These are phyloP conservation scores for Byasa hedistus DNA, from an alignment of 2,888 invertebrate species.

Conservation along the genomic window DNA sequence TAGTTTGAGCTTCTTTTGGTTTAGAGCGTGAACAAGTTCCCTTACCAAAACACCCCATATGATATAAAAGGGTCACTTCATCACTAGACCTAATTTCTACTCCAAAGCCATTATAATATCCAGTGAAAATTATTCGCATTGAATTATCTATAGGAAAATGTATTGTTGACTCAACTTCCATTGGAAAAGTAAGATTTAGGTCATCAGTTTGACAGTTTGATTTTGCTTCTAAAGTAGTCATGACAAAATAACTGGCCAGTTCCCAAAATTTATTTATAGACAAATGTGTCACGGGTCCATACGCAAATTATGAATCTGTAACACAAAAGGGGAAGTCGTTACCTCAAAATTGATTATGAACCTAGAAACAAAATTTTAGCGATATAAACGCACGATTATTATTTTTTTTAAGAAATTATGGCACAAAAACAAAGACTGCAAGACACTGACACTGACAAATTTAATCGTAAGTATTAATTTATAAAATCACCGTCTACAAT, in stretches of 20 bases:
- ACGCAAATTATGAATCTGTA: conserved; percentile 55
- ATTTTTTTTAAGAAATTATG: conserved; percentile 32
- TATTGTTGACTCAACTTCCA: conserved; percentile 63
- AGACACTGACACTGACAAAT: conserved; percentile 41
- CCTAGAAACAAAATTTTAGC: conserved; percentile 41
- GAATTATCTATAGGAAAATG: conserved; percentile 70
- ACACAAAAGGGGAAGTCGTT: conserved; percentile 46
- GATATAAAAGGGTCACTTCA: conserved; percentile 81
- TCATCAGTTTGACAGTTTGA: conserved; percentile 76
- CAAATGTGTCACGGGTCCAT: conserved; percentile 50
- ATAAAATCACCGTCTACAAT: conserved; percentile 3
- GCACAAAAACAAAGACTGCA: conserved; percentile 33
- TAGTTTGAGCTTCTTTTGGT: conserved; percentile 64
- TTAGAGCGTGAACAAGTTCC: conserved; percentile 82
- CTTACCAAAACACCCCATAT: conserved; percentile 89
- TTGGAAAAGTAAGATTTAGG: conserved; percentile 59
- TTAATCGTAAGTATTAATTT: conserved; percentile 47
- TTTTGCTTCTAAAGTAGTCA: conserved; percentile 60
- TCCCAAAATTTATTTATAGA: conserved; percentile 64
- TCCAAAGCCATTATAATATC: conserved; percentile 83
- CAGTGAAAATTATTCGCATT: conserved; percentile 75
- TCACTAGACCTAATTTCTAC: conserved; percentile 81
- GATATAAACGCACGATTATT: conserved; percentile 29
- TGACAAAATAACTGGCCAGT: conserved; percentile 62
- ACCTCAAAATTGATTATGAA: conserved; percentile 43